phyloP scores from a whole-genome alignment of 2,888 invertebrate species.

The Cordylochernes scorpioides region DNA sequence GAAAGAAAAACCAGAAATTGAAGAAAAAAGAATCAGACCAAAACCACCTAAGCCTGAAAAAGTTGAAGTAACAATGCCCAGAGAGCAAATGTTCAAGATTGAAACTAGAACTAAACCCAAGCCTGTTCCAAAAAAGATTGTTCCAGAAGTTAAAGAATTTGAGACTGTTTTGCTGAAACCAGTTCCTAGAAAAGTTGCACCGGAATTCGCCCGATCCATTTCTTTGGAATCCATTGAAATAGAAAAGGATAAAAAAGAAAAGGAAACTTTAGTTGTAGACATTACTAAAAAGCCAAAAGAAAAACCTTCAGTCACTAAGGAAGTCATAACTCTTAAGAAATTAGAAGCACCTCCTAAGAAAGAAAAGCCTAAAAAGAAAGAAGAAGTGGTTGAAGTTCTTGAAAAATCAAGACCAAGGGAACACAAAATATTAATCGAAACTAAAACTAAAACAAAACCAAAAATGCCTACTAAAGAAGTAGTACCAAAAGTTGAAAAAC shows the following conservation, averaged over 20 bases:
- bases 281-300: slow-evolving; percentile 1
- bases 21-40: slow-evolving; percentile 4
- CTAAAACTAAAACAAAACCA: background rate
- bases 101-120: background rate
- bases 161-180: too few species aligned
- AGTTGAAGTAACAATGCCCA: slow-evolving; percentile 3
- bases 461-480: slow-evolving; percentile 2
- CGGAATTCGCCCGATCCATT: too few species aligned
- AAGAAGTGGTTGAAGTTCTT: slow-evolving; percentile 5
- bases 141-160: too few species aligned
- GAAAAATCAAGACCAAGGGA: slow-evolving; percentile 5
- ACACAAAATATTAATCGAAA: slow-evolving; percentile 1
- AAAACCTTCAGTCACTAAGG: background rate
- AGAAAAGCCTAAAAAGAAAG: slow-evolving; percentile 3
- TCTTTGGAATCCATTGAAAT: too few species aligned
- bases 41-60: background rate
- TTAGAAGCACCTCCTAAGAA: background rate
- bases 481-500: slow-evolving; percentile 9
- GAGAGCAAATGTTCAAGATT: slow-evolving; percentile 1
- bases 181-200: too few species aligned
- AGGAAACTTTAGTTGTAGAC: background rate
- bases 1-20: slow-evolving; percentile 5
- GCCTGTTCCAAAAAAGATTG: too few species aligned
- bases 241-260: background rate
- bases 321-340: too few species aligned